These are phyloP conservation scores for Bombylius major DNA, from an alignment of 2,888 invertebrate species.

Conservation along the genomic window DNA sequence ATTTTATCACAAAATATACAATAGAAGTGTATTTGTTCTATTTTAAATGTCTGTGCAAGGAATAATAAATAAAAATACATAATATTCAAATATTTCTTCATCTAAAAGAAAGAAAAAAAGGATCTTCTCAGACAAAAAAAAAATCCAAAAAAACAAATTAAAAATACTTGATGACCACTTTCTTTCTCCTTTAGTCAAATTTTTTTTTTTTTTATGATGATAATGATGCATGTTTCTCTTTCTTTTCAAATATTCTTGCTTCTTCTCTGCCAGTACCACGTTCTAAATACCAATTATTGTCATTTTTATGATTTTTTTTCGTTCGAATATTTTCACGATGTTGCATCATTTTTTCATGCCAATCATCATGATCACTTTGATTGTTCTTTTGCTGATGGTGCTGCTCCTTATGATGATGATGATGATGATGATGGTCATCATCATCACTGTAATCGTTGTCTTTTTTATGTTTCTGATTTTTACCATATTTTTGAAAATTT, in stretches of 20 bases:
- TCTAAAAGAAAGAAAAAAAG: too few relatives aligned
- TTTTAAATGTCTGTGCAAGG: too few relatives aligned
- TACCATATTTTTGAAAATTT: constrained; percentile 6
- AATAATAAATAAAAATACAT: too few relatives aligned
- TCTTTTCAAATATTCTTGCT: constrained; percentile 20
- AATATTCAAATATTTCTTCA: too few relatives aligned
- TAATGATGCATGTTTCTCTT: neutral
- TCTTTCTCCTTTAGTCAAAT: too few relatives aligned
- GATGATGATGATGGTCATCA: constrained; percentile 4
- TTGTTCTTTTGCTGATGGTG: too few relatives aligned
- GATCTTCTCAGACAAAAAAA: too few relatives aligned
- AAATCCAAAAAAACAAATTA: too few relatives aligned
- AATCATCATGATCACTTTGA: constrained; percentile 20
- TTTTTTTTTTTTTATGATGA: too few relatives aligned
- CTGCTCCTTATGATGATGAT: neutral
- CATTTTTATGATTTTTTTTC: constrained; percentile 18
- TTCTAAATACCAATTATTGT: constrained; percentile 32
- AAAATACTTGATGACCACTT: too few relatives aligned
- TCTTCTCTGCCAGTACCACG: constrained; percentile 28
- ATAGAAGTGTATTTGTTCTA: too few relatives aligned
- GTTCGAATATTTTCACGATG: constrained; percentile 25
- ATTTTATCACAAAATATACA: too few relatives aligned
- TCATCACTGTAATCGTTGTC: constrained; percentile 9
- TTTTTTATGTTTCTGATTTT: constrained; percentile 4
- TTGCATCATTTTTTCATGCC: constrained; percentile 30